Evolutionary conservation across 2,113 vertebrate species (phyloP).

Genomic region (Chionis minor): DNA sequence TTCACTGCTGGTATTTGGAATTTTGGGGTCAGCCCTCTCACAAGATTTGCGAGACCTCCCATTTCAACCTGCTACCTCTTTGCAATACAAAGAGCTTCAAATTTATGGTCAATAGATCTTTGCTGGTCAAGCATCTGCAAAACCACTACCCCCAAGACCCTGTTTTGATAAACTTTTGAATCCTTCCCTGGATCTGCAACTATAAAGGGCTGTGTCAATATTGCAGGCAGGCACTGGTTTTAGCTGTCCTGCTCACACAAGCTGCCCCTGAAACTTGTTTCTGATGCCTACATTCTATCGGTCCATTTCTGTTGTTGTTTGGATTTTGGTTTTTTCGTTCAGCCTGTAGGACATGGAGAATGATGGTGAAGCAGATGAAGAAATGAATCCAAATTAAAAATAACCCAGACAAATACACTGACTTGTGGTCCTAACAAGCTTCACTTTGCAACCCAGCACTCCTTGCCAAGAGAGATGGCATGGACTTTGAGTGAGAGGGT

Average conservation of each 20-base stretch:
- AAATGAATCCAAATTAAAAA: neutral
- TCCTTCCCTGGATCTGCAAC: neutral
- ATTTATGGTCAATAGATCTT: neutral
- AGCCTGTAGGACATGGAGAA: neutral
- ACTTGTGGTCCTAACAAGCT: neutral
- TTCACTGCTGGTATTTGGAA: neutral
- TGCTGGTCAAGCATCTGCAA: neutral
- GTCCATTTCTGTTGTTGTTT: neutral
- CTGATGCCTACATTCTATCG: neutral
- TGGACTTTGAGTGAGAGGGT: neutral
- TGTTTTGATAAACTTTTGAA: neutral
- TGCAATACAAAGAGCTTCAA: neutral
- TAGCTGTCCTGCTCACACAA: neutral
- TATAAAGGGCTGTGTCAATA: neutral
- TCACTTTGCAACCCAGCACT: neutral
- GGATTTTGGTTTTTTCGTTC: neutral
- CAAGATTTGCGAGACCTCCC: accelerated
- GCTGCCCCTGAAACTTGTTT: neutral
- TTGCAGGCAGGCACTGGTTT: neutral
- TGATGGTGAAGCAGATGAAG: neutral
- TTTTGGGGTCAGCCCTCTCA: neutral
- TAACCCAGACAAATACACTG: neutral
- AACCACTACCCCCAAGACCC: accelerated
- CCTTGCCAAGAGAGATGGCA: accelerated
- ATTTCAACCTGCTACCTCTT: neutral